These are phyloP conservation scores for Trisateles emortualis DNA, from an alignment of 2,888 invertebrate species.

Conservation along the genomic window DNA sequence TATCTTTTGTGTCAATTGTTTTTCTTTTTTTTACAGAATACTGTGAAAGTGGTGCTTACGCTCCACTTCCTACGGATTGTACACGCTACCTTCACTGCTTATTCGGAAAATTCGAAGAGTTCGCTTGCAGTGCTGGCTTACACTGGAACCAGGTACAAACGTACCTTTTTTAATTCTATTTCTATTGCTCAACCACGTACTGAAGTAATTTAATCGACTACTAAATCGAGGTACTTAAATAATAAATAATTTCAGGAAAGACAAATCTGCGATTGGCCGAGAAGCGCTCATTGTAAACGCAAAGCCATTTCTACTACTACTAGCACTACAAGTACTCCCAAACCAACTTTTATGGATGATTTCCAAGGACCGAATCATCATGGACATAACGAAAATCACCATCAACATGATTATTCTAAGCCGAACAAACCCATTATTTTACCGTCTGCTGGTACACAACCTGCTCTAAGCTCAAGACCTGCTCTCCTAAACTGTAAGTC, in stretches of 20 bases:
- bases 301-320: constrained; percentile 52
- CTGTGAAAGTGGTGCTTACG: constrained; percentile 89
- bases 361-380: constrained; percentile 26
- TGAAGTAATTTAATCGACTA: no score
- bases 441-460: constrained; percentile 68
- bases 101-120: constrained; percentile 92
- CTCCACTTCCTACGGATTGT: constrained; percentile 90
- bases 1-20: no score
- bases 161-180: no score
- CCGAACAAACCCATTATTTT: constrained; percentile 54
- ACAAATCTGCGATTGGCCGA: constrained; percentile 92
- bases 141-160: constrained; percentile 92
- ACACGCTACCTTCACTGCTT: constrained; percentile 91
- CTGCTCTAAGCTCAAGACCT: constrained; percentile 60
- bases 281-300: constrained; percentile 87
- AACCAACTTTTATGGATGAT: constrained; percentile 49
- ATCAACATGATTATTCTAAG: constrained; percentile 32
- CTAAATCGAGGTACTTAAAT: no score
- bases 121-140: constrained; percentile 90
- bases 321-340: constrained; percentile 53
- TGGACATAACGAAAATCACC: constrained; percentile 21
- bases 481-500: constrained; percentile 71
- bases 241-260: constrained; percentile 70
- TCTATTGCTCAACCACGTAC: no score
- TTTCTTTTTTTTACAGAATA: constrained; percentile 75